Base-by-base conservation (phyloP, 2,888 invertebrate genomes). In the Hemaris fuciformis region DNA sequence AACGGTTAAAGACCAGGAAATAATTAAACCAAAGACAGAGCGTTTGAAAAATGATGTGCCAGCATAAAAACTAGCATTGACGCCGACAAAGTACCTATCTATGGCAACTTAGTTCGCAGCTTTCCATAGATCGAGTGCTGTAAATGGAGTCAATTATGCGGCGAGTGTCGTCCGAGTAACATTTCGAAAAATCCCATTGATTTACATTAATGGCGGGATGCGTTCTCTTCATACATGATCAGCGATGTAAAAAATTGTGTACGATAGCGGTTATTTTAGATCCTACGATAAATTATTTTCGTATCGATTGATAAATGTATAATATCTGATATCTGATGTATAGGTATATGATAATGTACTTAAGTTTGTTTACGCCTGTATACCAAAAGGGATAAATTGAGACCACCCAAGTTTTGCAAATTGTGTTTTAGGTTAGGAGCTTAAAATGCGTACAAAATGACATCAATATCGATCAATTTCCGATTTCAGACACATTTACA, bases 141-240 rank as follows among this genome's bases (percentile, higher is more conserved):
- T 73, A 74, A 62, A 77, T 59, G 72, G 77, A 70, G 68, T 70
- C 73, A 77, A 77, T 75, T 77, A 79, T 63, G 34, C 31, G 23
- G 22, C 34, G 38, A 38, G 57, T 58, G 27, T 45, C 18, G 60
- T 42, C 18, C 42, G 20, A 22, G 42, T 58, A 67, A 66, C 68
- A 74, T 73, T 77, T 78, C 72, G 73, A 84, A 80, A 77, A 81
- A 85, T 81, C 73, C 82, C 65, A 84, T 86, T 85, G 81, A 84
- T 84, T 83, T 82, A 72, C 83, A 74, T 79, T 80, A 82, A 84
- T 80, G 86, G 83, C 71, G 75, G 72, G 73, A 79, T 79, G 73
- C 63, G 65, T 70, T 67, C 62, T 64, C 69, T 74, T 62, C 73
- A 74, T 75, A 69, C 69, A 70, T 64, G 66, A 61, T 67, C 61